These are phyloP conservation scores for Rhinopomastus cyanomelas DNA, from an alignment of 2,113 vertebrate genomes.

Conservation along the genomic window DNA sequence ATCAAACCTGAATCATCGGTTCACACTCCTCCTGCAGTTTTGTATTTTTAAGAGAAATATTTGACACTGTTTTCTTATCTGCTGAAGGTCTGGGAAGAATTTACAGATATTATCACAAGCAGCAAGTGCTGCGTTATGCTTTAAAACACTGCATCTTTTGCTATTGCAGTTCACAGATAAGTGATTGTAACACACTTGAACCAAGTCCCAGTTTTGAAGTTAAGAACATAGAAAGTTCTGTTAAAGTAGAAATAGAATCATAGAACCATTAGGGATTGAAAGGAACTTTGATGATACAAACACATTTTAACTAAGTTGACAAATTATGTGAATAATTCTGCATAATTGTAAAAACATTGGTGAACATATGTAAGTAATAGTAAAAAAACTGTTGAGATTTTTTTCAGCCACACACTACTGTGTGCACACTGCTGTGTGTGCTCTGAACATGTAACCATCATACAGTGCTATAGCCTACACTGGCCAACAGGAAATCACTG, in stretches of 20 bases:
- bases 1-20: not conserved
- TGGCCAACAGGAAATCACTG: not conserved
- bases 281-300: too few species aligned
- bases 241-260: not conserved
- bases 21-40: not conserved
- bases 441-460: not conserved
- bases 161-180: not conserved
- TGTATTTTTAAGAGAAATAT: not conserved
- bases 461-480: accelerated
- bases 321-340: not conserved
- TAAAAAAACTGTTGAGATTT: not conserved
- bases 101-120: not conserved
- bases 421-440: not conserved
- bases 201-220: not conserved
- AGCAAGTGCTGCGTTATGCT: not conserved
- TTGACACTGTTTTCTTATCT: not conserved
- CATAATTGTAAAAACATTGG: not conserved
- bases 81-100: not conserved
- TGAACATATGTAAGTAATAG: not conserved
- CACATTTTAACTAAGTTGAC: not conserved
- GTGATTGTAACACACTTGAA: not conserved
- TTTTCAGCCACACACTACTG: not conserved
- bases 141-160: not conserved
- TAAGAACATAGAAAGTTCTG: not conserved
- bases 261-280: too few species aligned